Base-by-base conservation (phyloP, 2,113 vertebrate species). In the Protobothrops mucrosquamatus region DNA sequence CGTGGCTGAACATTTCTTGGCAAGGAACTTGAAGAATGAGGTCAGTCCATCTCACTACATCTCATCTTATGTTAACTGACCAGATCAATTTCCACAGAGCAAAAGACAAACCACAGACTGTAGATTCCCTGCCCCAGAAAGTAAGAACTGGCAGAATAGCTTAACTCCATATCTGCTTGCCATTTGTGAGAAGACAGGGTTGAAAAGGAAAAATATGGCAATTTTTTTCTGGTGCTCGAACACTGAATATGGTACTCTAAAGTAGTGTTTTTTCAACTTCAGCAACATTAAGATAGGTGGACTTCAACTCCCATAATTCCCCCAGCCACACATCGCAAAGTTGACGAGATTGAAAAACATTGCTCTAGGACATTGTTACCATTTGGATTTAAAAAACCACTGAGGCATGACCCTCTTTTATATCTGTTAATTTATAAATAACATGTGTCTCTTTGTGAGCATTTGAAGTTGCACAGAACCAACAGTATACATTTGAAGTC, bases 1-100 rank as follows among this genome's bases (percentile, higher is more conserved):
- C 0, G 99, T 99, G 46, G 99, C 99, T 0, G 99, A 99, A 97
- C 99, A 99, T 97, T 99, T 99, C 97, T 96, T 99, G 97, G 99
- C 98, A 89, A 97, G 99, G 87, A 99, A 99, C 97, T 98, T 99
- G 98, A 99, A 99, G 95, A 99, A 99, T 14, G 99, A 99, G 98
- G 99, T 99, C 88, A 98, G 97, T 85, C 43, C 54, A 93, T 64
- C 54, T 93, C 86, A 94, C 90, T n/a, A 6, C 3, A 2, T 34
- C 94, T 3, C 94, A 9, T 92, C 93, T 95, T 85, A 23, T 88
- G 69, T 93, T 4, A 93, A 85, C 43, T 26, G 29, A 86, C 26
- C 0, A 0, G 81, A 48, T 54, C 43, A 2, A 93, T 55, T 91
- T 94, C 89, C 3, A 43, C 26, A 59, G 9, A 15, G 43, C 43